Conservation (phyloP, 2,797 vertebrate species). For the Micropoecilia bifurca region DNA sequence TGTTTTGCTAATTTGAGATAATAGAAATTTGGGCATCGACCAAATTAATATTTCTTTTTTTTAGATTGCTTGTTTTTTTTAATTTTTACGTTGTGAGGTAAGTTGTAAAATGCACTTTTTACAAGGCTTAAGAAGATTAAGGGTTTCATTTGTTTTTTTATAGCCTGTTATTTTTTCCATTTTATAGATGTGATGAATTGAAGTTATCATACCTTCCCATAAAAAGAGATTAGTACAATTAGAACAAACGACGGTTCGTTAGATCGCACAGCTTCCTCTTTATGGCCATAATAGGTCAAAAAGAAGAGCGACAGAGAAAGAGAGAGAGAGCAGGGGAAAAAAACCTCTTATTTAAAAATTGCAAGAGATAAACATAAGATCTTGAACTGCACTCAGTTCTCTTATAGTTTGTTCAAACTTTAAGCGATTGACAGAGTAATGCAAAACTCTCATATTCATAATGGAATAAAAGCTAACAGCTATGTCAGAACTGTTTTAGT, state of each 20-base stretch:
- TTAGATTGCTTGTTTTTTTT: neutral
- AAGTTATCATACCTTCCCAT: neutral
- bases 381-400: neutral
- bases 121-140: neutral
- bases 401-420: conserved; percentile 4
- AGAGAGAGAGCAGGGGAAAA: neutral
- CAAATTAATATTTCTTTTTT: neutral
- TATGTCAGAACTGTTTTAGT: neutral
- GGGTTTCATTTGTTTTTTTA: neutral
- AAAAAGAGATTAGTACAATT: neutral
- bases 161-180: neutral
- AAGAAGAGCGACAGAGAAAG: too few species aligned
- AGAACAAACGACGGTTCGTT: neutral
- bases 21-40: neutral
- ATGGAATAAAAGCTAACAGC: neutral
- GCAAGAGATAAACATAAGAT: neutral
- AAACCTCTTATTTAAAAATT: neutral
- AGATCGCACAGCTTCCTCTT: neutral
- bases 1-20: neutral
- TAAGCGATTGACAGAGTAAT: conserved; percentile 1
- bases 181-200: neutral
- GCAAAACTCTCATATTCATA: neutral
- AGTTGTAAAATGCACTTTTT: neutral
- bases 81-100: neutral
- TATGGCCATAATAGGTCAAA: conserved; percentile 7